Conservation (phyloP, 1,140 invertebrate species). For the Leptestheria dahalacensis region DNA sequence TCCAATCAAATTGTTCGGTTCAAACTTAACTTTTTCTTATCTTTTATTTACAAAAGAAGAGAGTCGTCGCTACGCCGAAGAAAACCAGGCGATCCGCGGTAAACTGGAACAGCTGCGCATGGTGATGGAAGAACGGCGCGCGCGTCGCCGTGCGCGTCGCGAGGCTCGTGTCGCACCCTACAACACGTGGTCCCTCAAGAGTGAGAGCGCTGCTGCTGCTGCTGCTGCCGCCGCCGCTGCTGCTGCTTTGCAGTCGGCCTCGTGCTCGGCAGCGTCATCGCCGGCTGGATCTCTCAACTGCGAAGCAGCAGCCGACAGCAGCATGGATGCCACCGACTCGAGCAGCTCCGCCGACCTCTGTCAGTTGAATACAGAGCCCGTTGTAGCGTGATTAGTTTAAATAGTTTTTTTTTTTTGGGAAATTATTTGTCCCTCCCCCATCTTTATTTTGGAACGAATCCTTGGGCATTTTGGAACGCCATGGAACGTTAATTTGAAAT, state of each 20-base stretch:
- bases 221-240: slow-evolving; percentile 5
- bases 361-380: slow-evolving; percentile 13
- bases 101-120: slow-evolving; percentile 70
- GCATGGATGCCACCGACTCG: slow-evolving; percentile 9
- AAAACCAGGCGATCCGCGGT: slow-evolving; percentile 61
- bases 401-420: too few relatives aligned
- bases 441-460: background rate
- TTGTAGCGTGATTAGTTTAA: slow-evolving; percentile 14
- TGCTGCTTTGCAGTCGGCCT: too few relatives aligned
- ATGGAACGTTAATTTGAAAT: too few relatives aligned
- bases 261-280: background rate
- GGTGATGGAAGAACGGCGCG: slow-evolving; percentile 73
- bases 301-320: slow-evolving; percentile 8
- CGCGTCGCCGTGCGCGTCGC: slow-evolving; percentile 59
- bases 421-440: too few relatives aligned
- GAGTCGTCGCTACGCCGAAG: slow-evolving; percentile 27
- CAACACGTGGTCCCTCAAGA: slow-evolving; percentile 13
- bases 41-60: slow-evolving; percentile 16
- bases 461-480: background rate
- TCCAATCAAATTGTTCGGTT: too few relatives aligned
- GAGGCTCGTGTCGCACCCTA: slow-evolving; percentile 53
- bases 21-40: too few relatives aligned
- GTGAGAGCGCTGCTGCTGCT: background rate
- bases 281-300: slow-evolving; percentile 8
- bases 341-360: slow-evolving; percentile 9